Percentiles rank a stretch among this genome's conserved stretches.
Conservation (phyloP, 2,888 invertebrate species). For the Aspidiotus destructor region DNA sequence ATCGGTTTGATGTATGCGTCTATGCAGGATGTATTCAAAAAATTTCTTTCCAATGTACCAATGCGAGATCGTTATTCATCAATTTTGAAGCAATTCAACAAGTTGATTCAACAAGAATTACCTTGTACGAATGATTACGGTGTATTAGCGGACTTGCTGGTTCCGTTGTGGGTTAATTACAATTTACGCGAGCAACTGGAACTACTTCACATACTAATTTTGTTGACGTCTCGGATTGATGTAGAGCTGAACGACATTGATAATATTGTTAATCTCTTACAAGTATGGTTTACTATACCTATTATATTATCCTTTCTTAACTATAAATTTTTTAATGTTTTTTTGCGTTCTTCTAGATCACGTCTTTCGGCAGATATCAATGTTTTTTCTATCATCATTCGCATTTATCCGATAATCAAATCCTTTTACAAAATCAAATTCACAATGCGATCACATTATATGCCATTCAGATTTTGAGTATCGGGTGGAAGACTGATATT, state of each 20-base stretch:
- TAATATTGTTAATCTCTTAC: slow-evolving; percentile 19
- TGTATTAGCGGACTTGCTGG: slow-evolving; percentile 13
- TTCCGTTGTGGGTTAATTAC: slow-evolving; percentile 21
- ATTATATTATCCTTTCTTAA: background rate
- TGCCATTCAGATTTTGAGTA: slow-evolving; percentile 25
- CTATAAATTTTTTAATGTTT: background rate
- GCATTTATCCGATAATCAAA: slow-evolving; percentile 19
- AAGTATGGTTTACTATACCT: background rate
- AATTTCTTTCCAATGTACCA: slow-evolving; percentile 8
- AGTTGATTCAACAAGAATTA: slow-evolving; percentile 21
- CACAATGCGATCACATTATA: slow-evolving; percentile 22
- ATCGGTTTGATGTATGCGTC: background rate
- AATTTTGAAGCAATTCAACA: slow-evolving; percentile 14
- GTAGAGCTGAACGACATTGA: slow-evolving; percentile 22
- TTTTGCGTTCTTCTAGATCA: slow-evolving; percentile 4
- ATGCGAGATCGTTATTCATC: slow-evolving; percentile 19
- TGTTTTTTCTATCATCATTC: slow-evolving; percentile 29
- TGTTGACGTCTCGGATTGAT: slow-evolving; percentile 15
- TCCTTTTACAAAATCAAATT: slow-evolving; percentile 22
- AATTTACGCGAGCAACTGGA: slow-evolving; percentile 27
- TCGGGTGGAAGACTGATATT: slow-evolving; percentile 26
- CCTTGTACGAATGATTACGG: slow-evolving; percentile 16
- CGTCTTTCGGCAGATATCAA: slow-evolving; percentile 25
- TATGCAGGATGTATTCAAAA: slow-evolving; percentile 15
- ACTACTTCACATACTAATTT: slow-evolving; percentile 13